Evolutionary conservation across 2,888 invertebrate genomes (phyloP), one percentile per base, ranked within the genome.

Genomic region (Pteria penguin): DNA sequence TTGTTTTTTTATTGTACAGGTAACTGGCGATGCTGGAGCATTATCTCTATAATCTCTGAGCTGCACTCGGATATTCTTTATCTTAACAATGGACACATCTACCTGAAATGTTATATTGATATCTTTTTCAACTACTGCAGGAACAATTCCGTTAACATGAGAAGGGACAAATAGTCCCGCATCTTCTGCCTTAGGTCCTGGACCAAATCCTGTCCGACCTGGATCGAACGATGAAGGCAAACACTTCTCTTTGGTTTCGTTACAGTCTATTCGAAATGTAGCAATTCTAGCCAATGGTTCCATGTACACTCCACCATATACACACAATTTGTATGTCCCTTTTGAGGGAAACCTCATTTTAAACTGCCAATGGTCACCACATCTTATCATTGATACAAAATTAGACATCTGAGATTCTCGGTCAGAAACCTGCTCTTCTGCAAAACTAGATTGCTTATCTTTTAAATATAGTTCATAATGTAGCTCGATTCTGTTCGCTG

Each of bases 111-210:
- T 75, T 2, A 82, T 62, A 2, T 77, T 72, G 11, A 76, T 75
- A 36, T 45, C 61, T 45, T 66, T 72, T 1, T 60, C 58, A 11
- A 57, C 75, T 22, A 54, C 52, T 11, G 79, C 75, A 18, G 76
- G 72, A 22, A 82, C 73, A 3, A 78, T 33, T 24, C 83, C 83
- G 36, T 70, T 80, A 11, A 71, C 68, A 32, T 76, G 72, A n/a
- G 83, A 79, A 22, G 83, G 82, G 57, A 82, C 32, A 5, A 80
- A 36, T 0, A 83, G 71, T 11, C 83, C 83, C 4, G 79, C 79
- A 33, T 72, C 69, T 24, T 69, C 74, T 0, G 77, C 36, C 2
- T 36, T 55, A 4, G 81, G 83, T 8, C 83, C 81, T 3, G 83
- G 83, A 4, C 83, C 83, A 74, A 78, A 83, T 0, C 83, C 83